phyloP scores from a whole-genome alignment of 2,888 invertebrate species.

The Koerneria pararmatus region DNA sequence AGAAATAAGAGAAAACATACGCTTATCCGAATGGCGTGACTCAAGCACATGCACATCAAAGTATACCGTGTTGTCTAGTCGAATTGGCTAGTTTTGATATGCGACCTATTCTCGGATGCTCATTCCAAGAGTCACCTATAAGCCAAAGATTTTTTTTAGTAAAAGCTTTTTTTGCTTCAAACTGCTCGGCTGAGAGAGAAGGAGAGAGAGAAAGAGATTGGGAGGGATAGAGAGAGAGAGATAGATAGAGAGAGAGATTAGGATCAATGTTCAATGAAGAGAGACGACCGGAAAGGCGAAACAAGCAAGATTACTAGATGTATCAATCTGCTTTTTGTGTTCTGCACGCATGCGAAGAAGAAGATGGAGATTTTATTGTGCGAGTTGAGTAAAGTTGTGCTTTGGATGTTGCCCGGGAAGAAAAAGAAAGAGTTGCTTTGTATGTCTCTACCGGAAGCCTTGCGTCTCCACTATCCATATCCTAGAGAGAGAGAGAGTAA shows the following conservation, averaged over 20 bases:
- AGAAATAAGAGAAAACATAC: too few relatives aligned
- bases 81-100: too few relatives aligned
- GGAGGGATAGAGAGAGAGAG: slow-evolving; percentile 1
- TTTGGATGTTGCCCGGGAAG: not conserved
- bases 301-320: not conserved
- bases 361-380: not conserved
- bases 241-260: slow-evolving; percentile 4
- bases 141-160: too few relatives aligned
- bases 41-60: too few relatives aligned
- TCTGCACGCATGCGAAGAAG: not conserved
- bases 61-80: too few relatives aligned
- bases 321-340: not conserved
- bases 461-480: too few relatives aligned
- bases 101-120: too few relatives aligned
- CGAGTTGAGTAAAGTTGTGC: not conserved
- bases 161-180: too few relatives aligned
- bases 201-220: not conserved
- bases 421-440: slow-evolving; percentile 4
- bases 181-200: too few relatives aligned
- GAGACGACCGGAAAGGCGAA: not conserved
- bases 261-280: slow-evolving; percentile 15
- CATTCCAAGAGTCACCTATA: too few relatives aligned
- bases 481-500: not conserved
- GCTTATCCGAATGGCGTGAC: too few relatives aligned
- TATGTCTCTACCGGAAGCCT: too few relatives aligned